phyloP scores from a whole-genome alignment of 2,797 vertebrate species.

The Pseudochirops cupreus region DNA sequence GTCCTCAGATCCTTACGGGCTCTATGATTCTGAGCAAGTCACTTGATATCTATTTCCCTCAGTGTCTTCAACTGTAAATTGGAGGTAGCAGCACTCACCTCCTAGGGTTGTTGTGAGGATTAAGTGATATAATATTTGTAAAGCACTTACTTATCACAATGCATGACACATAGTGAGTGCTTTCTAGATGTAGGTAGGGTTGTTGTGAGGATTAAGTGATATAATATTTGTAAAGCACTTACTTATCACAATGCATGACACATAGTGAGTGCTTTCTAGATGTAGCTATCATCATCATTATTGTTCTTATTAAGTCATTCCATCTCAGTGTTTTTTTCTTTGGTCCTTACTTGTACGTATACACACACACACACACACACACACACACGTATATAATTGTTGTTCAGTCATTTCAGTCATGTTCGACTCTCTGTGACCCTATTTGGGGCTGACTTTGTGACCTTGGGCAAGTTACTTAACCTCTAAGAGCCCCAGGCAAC shows the following conservation, averaged over 20 bases:
- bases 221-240: constrained; percentile 3
- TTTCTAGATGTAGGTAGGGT: constrained; percentile 23
- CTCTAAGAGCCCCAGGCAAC: not conserved
- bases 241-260: not conserved
- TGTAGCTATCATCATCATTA: constrained; percentile 5
- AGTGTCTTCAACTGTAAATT: not conserved
- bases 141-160: not conserved
- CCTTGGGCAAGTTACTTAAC: not conserved
- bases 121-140: not conserved
- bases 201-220: not conserved
- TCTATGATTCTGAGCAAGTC: not conserved
- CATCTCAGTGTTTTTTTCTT: constrained; percentile 16
- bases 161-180: constrained; percentile 3
- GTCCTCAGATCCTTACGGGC: not conserved
- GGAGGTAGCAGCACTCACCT: not conserved
- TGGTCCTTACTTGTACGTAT: not conserved
- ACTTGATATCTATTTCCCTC: not conserved
- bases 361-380: too few relatives aligned
- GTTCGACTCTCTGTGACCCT: too few relatives aligned
- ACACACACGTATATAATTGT: too few relatives aligned
- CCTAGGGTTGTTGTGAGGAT: too few relatives aligned
- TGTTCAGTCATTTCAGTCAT: too few relatives aligned
- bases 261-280: constrained; percentile 28
- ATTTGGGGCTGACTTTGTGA: not conserved
- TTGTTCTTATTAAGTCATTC: not conserved